These are phyloP conservation scores for Paradisaea rubra DNA, from an alignment of 2,113 vertebrate species.

Conservation along the genomic window DNA sequence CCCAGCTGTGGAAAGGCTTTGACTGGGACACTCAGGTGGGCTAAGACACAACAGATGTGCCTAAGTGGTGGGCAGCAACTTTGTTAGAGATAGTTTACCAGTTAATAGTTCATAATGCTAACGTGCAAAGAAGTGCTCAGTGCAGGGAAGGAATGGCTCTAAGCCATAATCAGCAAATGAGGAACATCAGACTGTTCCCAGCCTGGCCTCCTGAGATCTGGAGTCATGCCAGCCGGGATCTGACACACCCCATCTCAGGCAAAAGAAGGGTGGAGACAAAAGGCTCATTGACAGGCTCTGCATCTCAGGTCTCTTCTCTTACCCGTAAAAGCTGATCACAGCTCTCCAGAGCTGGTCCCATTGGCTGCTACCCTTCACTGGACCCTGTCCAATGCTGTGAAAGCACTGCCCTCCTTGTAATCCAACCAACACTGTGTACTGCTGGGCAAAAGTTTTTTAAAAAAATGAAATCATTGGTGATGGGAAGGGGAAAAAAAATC, in stretches of 20 bases:
- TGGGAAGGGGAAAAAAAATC: background rate
- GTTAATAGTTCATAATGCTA: background rate
- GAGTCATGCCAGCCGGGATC: background rate
- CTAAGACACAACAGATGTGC: background rate
- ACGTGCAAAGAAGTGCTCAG: background rate
- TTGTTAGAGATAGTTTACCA: background rate
- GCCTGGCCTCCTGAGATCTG: background rate
- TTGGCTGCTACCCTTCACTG: background rate
- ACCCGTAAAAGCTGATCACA: background rate
- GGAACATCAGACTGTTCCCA: background rate
- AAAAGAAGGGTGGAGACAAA: background rate
- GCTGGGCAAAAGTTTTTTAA: background rate
- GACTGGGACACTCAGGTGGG: background rate
- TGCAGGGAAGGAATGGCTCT: background rate
- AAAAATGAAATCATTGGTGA: background rate
- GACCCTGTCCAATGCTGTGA: background rate
- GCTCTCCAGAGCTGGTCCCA: background rate
- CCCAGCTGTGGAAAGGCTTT: background rate
- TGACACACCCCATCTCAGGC: background rate
- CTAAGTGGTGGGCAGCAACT: background rate
- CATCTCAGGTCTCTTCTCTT: background rate
- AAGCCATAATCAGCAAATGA: background rate
- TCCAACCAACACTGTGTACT: fast-evolving
- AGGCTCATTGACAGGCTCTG: background rate
- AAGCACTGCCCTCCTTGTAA: background rate